Percentiles rank a stretch among this genome's conserved stretches.
These are phyloP conservation scores for Heliconius erato DNA, from an alignment of 2,888 invertebrate species.

Conservation along the genomic window DNA sequence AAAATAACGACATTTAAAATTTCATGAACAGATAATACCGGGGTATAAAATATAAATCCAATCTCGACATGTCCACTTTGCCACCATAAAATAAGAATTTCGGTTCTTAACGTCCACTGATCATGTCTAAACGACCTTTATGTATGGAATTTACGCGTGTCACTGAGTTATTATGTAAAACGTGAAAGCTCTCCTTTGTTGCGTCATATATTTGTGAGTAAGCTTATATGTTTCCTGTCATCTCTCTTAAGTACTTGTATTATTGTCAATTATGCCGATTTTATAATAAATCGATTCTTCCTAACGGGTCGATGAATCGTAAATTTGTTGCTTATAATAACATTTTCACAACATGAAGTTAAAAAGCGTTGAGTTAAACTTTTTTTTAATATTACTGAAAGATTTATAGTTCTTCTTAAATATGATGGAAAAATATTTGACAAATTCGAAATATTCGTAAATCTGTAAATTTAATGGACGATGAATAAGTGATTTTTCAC, in stretches of 20 bases:
- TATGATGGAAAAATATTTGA: no score
- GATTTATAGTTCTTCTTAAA: neutral
- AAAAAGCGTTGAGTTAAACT: neutral
- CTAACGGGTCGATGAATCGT: slow-evolving; percentile 2
- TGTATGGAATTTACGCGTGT: slow-evolving; percentile 24
- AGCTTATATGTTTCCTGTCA: slow-evolving; percentile 37
- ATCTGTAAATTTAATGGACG: no score
- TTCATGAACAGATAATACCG: neutral
- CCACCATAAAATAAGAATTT: slow-evolving; percentile 12
- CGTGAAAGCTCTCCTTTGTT: slow-evolving; percentile 45
- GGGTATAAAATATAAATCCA: neutral
- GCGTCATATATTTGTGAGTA: slow-evolving; percentile 36
- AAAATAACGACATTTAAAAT: neutral
- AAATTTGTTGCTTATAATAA: slow-evolving; percentile 1
- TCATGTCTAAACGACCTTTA: slow-evolving; percentile 34
- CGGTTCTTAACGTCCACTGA: slow-evolving; percentile 8
- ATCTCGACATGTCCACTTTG: slow-evolving; percentile 7
- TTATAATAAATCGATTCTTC: slow-evolving; percentile 15
- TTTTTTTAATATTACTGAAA: neutral
- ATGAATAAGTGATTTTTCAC: no score
- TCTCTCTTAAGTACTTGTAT: slow-evolving; percentile 28
- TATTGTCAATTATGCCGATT: slow-evolving; percentile 27
- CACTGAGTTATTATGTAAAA: slow-evolving; percentile 42
- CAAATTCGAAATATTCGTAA: no score
- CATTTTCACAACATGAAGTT: neutral